Evolutionary conservation across 2,113 vertebrate species (phyloP).

Genomic region (Eleginops maclovinus): DNA sequence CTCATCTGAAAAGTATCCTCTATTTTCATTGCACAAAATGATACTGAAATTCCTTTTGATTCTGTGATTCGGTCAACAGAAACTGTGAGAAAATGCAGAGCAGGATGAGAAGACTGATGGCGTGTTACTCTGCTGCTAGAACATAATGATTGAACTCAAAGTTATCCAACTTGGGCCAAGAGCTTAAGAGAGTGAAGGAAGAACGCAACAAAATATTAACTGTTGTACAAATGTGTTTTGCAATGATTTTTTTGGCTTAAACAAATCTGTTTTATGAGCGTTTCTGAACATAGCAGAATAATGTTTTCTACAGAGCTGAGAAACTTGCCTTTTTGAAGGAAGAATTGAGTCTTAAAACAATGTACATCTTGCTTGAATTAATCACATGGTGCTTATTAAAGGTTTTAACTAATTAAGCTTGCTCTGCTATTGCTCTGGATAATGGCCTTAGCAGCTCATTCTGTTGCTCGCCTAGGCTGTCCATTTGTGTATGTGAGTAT

Average conservation of each 20-base stretch:
- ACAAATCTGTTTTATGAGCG: slow-evolving; percentile 9
- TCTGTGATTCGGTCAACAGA: slow-evolving; percentile 28
- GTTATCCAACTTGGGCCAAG: slow-evolving; percentile 14
- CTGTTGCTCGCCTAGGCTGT: neutral
- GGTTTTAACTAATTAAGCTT: neutral
- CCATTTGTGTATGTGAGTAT: slow-evolving; percentile 39
- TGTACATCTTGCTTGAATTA: slow-evolving; percentile 4
- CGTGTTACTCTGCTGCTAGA: slow-evolving; percentile 31
- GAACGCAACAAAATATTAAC: slow-evolving; percentile 29
- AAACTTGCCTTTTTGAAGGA: neutral
- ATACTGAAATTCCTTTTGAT: neutral
- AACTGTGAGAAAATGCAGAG: slow-evolving; percentile 16
- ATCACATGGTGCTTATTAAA: neutral
- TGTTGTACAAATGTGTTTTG: slow-evolving; percentile 49
- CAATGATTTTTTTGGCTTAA: slow-evolving; percentile 24
- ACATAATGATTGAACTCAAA: slow-evolving; percentile 19
- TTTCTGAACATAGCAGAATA: slow-evolving; percentile 18
- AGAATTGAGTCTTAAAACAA: slow-evolving; percentile 11
- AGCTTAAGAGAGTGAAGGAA: slow-evolving; percentile 22
- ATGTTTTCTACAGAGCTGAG: neutral
- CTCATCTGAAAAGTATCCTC: slow-evolving; percentile 40
- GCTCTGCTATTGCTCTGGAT: neutral
- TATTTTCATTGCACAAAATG: slow-evolving; percentile 27
- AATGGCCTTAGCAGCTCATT: neutral
- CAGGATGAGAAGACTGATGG: slow-evolving; percentile 25